Evolutionary conservation across 2,888 invertebrate species (phyloP), one percentile per base, ranked within the genome.

Genomic region (Sceliomorpha sp.): DNA sequence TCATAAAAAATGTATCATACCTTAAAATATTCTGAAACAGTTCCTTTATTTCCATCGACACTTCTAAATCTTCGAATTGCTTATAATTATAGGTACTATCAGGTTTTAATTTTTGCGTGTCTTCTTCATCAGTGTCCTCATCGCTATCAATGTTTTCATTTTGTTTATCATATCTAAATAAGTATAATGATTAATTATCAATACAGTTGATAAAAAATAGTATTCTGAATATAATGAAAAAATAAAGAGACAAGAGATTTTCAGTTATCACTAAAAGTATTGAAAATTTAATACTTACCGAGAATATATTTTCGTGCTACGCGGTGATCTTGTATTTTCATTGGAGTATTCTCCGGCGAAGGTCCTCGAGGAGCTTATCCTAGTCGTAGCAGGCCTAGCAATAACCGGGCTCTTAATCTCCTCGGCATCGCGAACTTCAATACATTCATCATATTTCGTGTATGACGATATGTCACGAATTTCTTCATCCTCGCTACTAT

Each of bases 21-120:
- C 94, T 94, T 79, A 94, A 93, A 68, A 99, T 98, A 80, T 96
- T 97, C 80, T 96, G 95, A 89, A 99, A 98, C 3, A 98, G 89
- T 79, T 98, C 97, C 83, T 96, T 96, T 73, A 98, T 92, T 72
- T 98, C 98, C 0, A 93, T 90, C 0, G 94, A 92, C 42, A 96
- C 94, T 59, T 94, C 92, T 62, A 98, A 89, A 83, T 95, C 92
- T 71, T 95, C 94, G 89, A 93, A 98, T 76, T 94, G 92, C 73
- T 93, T 92, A 1, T 96, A 94, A 88, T 97, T 94, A 87, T 97
- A 97, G 14, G 82, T 60, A 42, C 82, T 78, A 3, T 84, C 59
- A 0, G 67, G 56, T 32, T 83, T 86, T 12, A 77, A 67, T 13
- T 75, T 79, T 9, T 78, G 83, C 24, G 83, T 81, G 20, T 82